Evolutionary conservation across 2,113 vertebrate species (phyloP).

Genomic region (Anolis carolinensis): DNA sequence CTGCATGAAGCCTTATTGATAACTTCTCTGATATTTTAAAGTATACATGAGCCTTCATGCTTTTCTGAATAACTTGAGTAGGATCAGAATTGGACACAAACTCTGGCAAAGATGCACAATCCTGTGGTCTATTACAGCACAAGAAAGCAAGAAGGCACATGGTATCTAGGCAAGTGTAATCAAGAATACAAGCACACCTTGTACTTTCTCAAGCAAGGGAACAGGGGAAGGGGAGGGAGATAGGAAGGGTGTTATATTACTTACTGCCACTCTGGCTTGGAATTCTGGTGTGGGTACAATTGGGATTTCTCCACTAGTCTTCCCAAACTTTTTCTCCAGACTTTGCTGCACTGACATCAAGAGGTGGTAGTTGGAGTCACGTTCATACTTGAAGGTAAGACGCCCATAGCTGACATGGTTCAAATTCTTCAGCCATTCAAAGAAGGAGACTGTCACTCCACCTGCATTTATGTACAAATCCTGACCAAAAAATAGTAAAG

Average conservation of each 20-base stretch:
- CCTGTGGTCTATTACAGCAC: not conserved
- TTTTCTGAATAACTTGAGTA: not conserved
- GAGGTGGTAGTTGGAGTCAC: conserved; percentile 35
- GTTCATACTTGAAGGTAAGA: conserved; percentile 31
- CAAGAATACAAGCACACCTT: not conserved
- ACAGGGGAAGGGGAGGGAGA: not conserved
- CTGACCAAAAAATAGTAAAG: conserved; percentile 10
- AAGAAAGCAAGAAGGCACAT: not conserved
- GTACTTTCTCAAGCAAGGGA: not conserved
- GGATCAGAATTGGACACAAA: not conserved
- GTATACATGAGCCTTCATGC: not conserved
- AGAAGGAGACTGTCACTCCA: conserved; percentile 35
- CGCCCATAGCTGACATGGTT: conserved; percentile 1
- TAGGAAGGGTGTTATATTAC: not conserved
- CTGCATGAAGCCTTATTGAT: not conserved
- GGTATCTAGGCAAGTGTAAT: not conserved
- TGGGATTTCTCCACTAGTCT: conserved; percentile 20
- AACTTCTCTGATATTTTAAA: not conserved
- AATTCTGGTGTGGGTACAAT: not conserved
- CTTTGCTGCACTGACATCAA: conserved; percentile 47
- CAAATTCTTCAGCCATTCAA: conserved; percentile 46
- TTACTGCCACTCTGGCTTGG: conserved; percentile 3
- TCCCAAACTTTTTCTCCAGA: conserved; percentile 45
- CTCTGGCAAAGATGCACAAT: not conserved
- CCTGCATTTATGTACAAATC: conserved; percentile 41